Evolutionary conservation across 2,797 vertebrate species (phyloP).

Genomic region (Lagorchestes hirsutus): DNA sequence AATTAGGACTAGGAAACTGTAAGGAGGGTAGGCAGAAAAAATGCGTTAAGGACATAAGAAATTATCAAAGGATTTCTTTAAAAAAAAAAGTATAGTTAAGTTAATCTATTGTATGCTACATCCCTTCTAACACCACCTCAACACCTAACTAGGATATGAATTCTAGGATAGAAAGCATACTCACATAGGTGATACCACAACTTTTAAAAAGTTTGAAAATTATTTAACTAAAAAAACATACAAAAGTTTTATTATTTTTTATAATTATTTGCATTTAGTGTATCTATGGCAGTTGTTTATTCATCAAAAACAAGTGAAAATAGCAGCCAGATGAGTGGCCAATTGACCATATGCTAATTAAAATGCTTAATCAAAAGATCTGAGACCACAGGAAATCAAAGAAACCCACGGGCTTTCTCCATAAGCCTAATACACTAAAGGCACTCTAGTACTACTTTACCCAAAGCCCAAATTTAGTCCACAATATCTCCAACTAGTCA

Average conservation of each 20-base stretch:
- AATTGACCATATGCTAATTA: slow-evolving; percentile 26
- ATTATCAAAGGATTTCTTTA: background rate
- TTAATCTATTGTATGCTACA: background rate
- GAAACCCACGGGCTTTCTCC: background rate
- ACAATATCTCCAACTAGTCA: background rate
- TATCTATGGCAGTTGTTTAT: background rate
- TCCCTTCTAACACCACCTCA: background rate
- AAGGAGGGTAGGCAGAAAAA: background rate
- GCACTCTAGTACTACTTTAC: background rate
- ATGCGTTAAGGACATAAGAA: background rate
- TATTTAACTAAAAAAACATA: slow-evolving; percentile 45
- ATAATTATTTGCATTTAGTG: slow-evolving; percentile 3
- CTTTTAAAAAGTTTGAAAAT: background rate
- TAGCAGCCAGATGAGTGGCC: background rate
- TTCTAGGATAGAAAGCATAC: background rate
- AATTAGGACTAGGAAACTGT: background rate
- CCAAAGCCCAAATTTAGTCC: background rate
- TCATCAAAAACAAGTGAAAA: slow-evolving; percentile 48
- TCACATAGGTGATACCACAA: background rate
- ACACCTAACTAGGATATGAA: background rate
- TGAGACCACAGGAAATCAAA: slow-evolving; percentile 18
- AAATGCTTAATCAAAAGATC: slow-evolving; percentile 22
- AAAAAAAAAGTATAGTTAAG: background rate
- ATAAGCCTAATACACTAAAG: background rate
- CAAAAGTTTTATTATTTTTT: background rate